Conservation (phyloP, 2,797 vertebrate genomes). For the Vultur gryphus region DNA sequence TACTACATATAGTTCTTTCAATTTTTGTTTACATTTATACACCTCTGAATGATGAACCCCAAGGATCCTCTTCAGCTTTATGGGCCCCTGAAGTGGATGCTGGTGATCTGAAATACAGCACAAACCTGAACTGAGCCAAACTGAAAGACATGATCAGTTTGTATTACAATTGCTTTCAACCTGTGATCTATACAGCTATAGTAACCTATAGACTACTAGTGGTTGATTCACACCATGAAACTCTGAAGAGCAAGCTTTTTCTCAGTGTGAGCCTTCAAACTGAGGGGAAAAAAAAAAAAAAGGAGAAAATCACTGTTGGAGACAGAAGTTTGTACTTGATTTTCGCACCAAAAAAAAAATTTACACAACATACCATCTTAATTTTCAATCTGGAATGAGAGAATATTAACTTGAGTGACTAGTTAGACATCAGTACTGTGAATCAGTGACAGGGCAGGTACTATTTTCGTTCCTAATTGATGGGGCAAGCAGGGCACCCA, state of each 20-base stretch:
- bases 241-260: neutral
- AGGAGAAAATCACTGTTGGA: neutral
- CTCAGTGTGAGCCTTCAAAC: neutral
- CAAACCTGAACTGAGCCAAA: neutral
- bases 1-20: neutral
- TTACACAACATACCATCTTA: neutral
- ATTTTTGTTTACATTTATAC: neutral
- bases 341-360: neutral
- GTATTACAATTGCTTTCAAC: neutral
- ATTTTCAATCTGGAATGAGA: neutral
- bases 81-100: neutral
- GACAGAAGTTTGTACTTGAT: neutral
- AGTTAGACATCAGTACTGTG: rapidly evolving
- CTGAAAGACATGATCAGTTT: neutral
- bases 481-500: neutral
- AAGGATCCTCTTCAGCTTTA: neutral
- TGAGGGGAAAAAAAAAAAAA: too few relatives aligned
- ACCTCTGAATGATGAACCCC: neutral
- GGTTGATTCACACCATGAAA: neutral
- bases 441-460: neutral
- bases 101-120: neutral
- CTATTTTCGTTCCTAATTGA: neutral
- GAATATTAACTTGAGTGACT: neutral
- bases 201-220: neutral
- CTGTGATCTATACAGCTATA: neutral